A percentile compares a stretch with the other conserved stretches of the same genome.
Conservation (phyloP, 2,113 vertebrate species). For the Falcunculus frontatus region DNA sequence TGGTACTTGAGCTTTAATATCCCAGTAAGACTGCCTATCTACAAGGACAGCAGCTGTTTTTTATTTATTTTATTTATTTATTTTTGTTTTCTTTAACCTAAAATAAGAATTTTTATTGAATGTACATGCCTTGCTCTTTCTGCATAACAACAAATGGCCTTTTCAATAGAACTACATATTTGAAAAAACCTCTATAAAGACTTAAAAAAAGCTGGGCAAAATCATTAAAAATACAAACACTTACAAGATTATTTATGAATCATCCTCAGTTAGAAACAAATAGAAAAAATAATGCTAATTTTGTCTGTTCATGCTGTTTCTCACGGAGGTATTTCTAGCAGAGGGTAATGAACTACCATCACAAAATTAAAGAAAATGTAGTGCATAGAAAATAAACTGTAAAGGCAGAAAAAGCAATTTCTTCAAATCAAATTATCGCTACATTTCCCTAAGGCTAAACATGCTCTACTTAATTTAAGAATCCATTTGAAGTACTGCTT, state of each 20-base stretch:
- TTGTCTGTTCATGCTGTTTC: background rate
- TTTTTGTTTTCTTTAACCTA: slow-evolving; percentile 10
- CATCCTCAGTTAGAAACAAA: background rate
- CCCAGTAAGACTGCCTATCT: background rate
- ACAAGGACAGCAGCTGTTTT: background rate
- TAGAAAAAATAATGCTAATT: background rate
- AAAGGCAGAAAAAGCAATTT: background rate
- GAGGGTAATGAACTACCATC: background rate
- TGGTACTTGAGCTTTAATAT: background rate
- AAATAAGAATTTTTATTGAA: slow-evolving; percentile 46
- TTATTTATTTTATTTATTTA: background rate
- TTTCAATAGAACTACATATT: background rate
- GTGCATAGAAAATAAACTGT: background rate
- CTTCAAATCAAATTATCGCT: background rate
- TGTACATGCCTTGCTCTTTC: background rate
- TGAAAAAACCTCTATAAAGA: background rate
- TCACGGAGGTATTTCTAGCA: background rate
- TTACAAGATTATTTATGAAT: background rate
- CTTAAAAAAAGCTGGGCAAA: background rate
- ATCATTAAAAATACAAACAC: background rate
- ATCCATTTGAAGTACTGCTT: background rate
- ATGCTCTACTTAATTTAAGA: background rate
- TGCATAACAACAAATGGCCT: background rate
- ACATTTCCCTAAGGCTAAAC: background rate
- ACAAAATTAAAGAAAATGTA: background rate